Evolutionary conservation across 2,113 vertebrate genomes (phyloP).

Genomic region (Acrocephalus arundinaceus): DNA sequence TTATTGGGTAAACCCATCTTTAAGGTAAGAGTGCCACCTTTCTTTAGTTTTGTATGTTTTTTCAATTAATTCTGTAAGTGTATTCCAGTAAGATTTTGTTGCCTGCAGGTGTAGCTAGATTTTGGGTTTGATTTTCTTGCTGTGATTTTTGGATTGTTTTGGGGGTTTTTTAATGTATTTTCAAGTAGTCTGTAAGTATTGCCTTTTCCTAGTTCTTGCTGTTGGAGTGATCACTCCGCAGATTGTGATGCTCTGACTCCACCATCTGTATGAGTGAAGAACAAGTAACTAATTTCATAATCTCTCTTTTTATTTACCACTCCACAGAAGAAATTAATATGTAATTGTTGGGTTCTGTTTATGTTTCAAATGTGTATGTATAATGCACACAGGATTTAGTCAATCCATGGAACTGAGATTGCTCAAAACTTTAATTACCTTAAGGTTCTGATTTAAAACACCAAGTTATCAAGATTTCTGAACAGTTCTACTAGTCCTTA

Average conservation of each 20-base stretch:
- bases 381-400: neutral
- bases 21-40: conserved; percentile 48
- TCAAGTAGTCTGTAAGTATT: neutral
- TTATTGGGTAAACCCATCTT: conserved; percentile 50
- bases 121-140: neutral
- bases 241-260: neutral
- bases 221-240: neutral
- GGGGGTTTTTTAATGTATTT: neutral
- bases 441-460: neutral
- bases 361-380: neutral
- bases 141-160: neutral
- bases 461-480: neutral
- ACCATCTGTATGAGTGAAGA: neutral
- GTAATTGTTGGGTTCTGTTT: neutral
- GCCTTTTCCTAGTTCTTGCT: neutral
- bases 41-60: neutral
- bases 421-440: neutral
- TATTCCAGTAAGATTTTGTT: neutral
- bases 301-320: neutral
- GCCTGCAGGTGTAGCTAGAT: neutral
- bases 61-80: neutral
- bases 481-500: neutral
- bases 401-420: neutral
- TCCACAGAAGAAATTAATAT: neutral
- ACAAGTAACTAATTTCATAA: neutral